Evolutionary conservation across 2,797 vertebrate genomes (phyloP), one percentile per base, ranked within the genome.

Genomic region (Perodicticus potto): DNA sequence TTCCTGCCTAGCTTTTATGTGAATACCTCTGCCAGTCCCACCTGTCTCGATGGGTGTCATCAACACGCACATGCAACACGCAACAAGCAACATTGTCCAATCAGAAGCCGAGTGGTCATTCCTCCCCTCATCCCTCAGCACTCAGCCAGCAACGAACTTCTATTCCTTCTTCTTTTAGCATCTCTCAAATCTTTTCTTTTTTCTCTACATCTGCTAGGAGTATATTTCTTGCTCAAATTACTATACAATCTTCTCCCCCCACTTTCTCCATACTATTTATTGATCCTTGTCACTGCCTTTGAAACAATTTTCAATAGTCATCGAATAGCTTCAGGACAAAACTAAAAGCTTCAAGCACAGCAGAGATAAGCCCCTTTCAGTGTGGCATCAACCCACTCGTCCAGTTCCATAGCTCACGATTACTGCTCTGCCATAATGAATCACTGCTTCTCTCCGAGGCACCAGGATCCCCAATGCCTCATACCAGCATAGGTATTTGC

Each of bases 111-210:
- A 43, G 40, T 14, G 29, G 1, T 59, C 40, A 13, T 32, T 13
- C 2, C 3, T 3, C 49, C 9, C 1, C 9, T 22, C 0, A 12
- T 9, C n/a, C 20, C 32, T 17, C 27, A 77, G 16, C 19, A 19
- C 55, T 83, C 17, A 65, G 22, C 16, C 34, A 76, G 27, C 3
- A 5, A 5, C 10, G 14, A 37, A 55, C 19, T 32, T 80, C 69
- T 84, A 5, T 57, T 63, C 2, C 23, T 82, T 55, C 17, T 57
- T 19, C 22, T 76, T 73, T 84, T 72, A 74, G 12, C 40, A n/a
- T 55, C n/a, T 81, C 83, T 77, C n/a, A 34, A 43, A 17, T 72
- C 61, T 61, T 25, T 76, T 57, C 11, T 53, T 19, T 76, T 87
- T 69, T 55, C 32, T 83, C n/a, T 5, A 27, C 34, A 37, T 83